A percentile compares a stretch with the other conserved stretches of the same genome.
Conservation (phyloP, 2,113 vertebrate species). For the Hassar affinis region DNA sequence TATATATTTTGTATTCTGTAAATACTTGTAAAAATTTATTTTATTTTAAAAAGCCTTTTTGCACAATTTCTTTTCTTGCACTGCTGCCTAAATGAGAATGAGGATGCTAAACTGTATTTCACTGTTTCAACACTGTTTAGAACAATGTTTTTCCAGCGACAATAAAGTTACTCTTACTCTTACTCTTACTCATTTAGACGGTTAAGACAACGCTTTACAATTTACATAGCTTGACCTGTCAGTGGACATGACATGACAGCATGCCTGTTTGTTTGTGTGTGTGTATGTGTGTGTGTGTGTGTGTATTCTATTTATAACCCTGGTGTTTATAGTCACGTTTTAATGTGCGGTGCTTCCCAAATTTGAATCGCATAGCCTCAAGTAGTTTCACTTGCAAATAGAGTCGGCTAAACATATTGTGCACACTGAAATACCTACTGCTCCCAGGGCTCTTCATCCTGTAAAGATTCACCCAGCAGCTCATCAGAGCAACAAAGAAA, state of each 20-base stretch:
- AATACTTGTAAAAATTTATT: too few relatives aligned
- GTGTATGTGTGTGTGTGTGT: too few relatives aligned
- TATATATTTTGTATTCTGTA: too few relatives aligned
- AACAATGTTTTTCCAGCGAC: too few relatives aligned
- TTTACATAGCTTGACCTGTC: neutral
- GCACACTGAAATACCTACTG: neutral
- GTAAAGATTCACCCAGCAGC: neutral
- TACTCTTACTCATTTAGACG: too few relatives aligned
- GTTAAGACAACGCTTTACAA: too few relatives aligned
- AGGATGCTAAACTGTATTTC: too few relatives aligned
- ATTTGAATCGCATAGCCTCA: slow-evolving; percentile 28
- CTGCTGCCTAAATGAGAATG: too few relatives aligned
- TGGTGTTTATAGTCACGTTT: slow-evolving; percentile 19
- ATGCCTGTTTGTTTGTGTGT: neutral
- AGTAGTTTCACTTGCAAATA: slow-evolving; percentile 41
- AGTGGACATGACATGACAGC: neutral
- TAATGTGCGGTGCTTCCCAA: neutral
- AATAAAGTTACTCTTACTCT: too few relatives aligned
- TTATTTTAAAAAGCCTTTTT: too few relatives aligned
- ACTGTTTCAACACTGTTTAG: too few relatives aligned
- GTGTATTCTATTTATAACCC: neutral
- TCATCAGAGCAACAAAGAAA: neutral
- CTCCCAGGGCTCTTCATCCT: neutral
- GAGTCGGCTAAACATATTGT: neutral
- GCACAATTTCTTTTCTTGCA: too few relatives aligned